Percentiles rank a stretch among this genome's conserved stretches.
Evolutionary conservation across 2,888 invertebrate genomes (phyloP).

Genomic region (Chaetogeoica ovagalla): DNA sequence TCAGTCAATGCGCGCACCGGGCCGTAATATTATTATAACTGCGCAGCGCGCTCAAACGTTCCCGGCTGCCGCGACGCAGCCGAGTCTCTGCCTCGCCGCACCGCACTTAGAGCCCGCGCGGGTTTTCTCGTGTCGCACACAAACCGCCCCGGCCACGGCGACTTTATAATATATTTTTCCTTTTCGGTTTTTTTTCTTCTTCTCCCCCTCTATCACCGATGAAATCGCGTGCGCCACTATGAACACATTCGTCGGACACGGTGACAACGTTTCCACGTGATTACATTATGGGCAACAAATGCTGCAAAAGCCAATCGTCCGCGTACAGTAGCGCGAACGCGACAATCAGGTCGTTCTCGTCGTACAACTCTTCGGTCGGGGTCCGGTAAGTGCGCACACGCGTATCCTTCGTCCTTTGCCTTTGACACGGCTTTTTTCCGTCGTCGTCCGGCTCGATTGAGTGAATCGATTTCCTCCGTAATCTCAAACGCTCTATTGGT

Average conservation of each 20-base stretch:
- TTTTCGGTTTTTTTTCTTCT: too few relatives aligned
- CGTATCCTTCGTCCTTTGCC: too few relatives aligned
- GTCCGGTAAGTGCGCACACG: conserved; percentile 18
- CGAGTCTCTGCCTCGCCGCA: background rate
- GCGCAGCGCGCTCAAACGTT: too few relatives aligned
- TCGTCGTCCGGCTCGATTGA: too few relatives aligned
- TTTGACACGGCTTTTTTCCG: too few relatives aligned
- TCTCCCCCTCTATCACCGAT: too few relatives aligned
- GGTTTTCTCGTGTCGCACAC: background rate
- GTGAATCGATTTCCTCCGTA: too few relatives aligned
- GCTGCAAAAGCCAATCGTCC: conserved; percentile 66
- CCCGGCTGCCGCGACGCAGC: background rate
- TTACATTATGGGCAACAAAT: conserved; percentile 64
- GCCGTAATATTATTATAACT: background rate
- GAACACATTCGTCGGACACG: background rate
- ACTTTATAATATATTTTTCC: too few relatives aligned
- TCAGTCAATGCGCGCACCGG: conserved; percentile 24
- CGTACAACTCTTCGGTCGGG: conserved; percentile 31
- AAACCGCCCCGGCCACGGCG: too few relatives aligned
- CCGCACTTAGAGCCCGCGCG: too few relatives aligned
- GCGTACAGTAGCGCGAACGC: conserved; percentile 54
- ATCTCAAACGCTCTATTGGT: too few relatives aligned
- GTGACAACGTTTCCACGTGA: background rate
- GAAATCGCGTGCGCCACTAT: background rate
- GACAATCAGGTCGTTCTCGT: conserved; percentile 40